Evolutionary conservation across 2,888 invertebrate genomes (phyloP).

Genomic region (Aspidapion aeneum): DNA sequence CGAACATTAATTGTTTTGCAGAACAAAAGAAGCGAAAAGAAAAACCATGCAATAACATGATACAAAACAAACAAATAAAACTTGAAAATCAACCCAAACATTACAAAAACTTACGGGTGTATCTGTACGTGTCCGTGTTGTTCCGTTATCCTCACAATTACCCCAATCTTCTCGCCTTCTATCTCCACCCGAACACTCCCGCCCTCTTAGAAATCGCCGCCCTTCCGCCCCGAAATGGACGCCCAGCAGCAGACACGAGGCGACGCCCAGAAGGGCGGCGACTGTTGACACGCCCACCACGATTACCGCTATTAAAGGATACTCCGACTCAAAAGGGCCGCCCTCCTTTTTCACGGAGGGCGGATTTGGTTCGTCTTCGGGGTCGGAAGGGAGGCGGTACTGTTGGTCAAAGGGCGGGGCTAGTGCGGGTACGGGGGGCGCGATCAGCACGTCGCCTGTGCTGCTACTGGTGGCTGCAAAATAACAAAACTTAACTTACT

Average conservation of each 20-base stretch:
- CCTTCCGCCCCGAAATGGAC: slow-evolving; percentile 10
- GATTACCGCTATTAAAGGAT: slow-evolving; percentile 20
- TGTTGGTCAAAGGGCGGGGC: slow-evolving; percentile 2
- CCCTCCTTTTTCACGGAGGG: not conserved
- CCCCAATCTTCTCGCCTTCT: not conserved
- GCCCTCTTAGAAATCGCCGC: not conserved
- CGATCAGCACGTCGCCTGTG: not conserved
- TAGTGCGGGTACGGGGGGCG: slow-evolving; percentile 11
- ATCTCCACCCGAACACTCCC: slow-evolving; percentile 1
- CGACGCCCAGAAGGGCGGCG: slow-evolving; percentile 21
- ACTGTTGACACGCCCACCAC: slow-evolving; percentile 22
- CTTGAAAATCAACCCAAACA: not conserved
- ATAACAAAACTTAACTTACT: not conserved
- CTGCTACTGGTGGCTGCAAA: not conserved
- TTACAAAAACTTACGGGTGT: slow-evolving; percentile 23
- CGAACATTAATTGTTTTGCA: no score
- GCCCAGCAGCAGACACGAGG: slow-evolving; percentile 25
- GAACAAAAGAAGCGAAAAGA: no score
- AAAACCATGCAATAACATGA: no score
- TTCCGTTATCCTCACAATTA: not conserved
- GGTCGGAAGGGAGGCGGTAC: slow-evolving; percentile 10
- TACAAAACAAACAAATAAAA: no score
- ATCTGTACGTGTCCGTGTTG: slow-evolving; percentile 7
- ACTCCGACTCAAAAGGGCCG: slow-evolving; percentile 1
- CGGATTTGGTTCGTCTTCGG: not conserved